Percentiles rank a stretch among this genome's conserved stretches.
Conservation (phyloP, 2,888 invertebrate species). For the Amblyjoppa proteus region DNA sequence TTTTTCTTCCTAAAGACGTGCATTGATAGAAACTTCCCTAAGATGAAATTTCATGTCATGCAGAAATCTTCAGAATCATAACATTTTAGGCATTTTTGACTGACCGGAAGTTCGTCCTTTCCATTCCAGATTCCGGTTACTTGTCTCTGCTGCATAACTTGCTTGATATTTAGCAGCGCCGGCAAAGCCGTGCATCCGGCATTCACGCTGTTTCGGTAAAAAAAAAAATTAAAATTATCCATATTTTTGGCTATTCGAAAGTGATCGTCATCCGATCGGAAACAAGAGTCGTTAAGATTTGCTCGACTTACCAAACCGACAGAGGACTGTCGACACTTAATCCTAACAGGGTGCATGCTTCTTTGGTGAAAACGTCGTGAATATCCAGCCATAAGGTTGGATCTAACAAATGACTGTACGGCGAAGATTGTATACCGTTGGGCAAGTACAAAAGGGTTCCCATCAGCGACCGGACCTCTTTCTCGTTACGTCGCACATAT, state of each 20-base stretch:
- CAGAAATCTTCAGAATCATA: not conserved
- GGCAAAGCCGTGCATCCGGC: conserved; percentile 98
- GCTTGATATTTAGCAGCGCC: conserved; percentile 96
- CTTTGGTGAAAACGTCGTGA: conserved; percentile 96
- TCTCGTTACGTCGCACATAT: conserved; percentile 91
- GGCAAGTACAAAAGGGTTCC: conserved; percentile 93
- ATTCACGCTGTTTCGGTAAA: conserved; percentile 88
- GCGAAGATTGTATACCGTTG: conserved; percentile 92
- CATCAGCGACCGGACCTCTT: conserved; percentile 95
- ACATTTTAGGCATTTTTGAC: conserved; percentile 74
- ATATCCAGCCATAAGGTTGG: conserved; percentile 91
- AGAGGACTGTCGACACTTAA: conserved; percentile 96
- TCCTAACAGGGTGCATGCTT: conserved; percentile 96
- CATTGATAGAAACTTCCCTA: too few species aligned
- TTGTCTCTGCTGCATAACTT: conserved; percentile 95
- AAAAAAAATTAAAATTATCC: conserved; percentile 57
- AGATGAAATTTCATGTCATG: too few species aligned
- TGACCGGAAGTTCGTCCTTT: conserved; percentile 97
- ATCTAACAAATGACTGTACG: conserved; percentile 91
- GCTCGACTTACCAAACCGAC: conserved; percentile 90
- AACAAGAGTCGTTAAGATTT: not conserved
- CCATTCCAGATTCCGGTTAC: conserved; percentile 98
- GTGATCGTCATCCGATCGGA: not conserved
- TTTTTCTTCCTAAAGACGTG: too few species aligned
- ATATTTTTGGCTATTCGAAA: not conserved